Base-by-base conservation (phyloP, 37 sponge, comb jelly and placozoan species). In the Tethya wilhelma region DNA sequence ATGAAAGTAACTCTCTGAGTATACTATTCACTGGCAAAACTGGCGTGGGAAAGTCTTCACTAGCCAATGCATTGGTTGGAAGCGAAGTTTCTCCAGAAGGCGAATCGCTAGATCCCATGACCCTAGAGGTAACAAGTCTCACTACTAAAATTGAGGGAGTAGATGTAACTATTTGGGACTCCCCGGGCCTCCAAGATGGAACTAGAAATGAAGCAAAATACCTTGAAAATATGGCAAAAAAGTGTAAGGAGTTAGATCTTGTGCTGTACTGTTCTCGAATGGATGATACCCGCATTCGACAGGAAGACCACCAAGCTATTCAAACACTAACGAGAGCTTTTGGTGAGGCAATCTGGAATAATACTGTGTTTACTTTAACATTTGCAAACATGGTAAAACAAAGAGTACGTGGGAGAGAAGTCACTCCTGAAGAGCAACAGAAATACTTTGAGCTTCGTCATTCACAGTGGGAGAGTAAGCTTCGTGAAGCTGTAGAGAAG, bases 151-250 rank as follows among this genome's bases (percentile, higher is more conserved):
- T 19, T 49, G 14, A 49, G 7, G 63, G 28, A 6, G 63, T 60
- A 25, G 63, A 60, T 28, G 23, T 71, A 6, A 71, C 37, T 4
- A 38, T 71, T 3, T 71, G 71, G 71, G 71, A 71, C 49, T 71
- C 71, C 20, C 71, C 71, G 20, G 71, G 71, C 20, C 46, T 71
- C 11, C 71, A 71, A 6, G 71, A 71, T 38, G 49, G 71, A 6
- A 44, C 49, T 3, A 23, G 8, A 3, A 32, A 71, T 17, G 71
- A 71, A 49, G 46, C 20, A 22, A 25, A 38, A 4, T 71, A 71
- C 28, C 3, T 71, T 6, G 28, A 40, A 7, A 8, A 43, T 49
- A 71, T 71, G 53, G 14, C 9, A 44, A 6, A 3, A 3, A 38
- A 4, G 44, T 71, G 71, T 23, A 44, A 23, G 3, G 49, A 29